Percentiles rank a stretch among this genome's conserved stretches.
Conservation (phyloP, 2,888 invertebrate species). For the Dasypogon diadema region DNA sequence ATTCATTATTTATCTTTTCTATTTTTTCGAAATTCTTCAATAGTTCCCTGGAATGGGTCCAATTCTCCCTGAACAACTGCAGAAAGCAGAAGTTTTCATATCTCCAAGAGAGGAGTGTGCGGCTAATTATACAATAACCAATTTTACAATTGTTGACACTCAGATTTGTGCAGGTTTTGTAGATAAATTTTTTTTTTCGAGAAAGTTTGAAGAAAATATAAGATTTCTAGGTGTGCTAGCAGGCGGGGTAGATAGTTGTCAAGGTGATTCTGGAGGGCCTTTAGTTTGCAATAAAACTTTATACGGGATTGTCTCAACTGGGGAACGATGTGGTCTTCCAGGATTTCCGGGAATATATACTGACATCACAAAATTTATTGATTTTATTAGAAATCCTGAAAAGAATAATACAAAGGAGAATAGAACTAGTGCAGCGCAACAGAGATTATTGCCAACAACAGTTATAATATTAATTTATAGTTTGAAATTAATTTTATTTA, state of each 20-base stretch:
- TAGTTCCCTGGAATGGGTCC: background rate
- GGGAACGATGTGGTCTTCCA: background rate
- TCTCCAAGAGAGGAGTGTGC: background rate
- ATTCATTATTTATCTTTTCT: too few relatives aligned
- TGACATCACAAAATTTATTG: slow-evolving; percentile 18
- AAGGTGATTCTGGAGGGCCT: slow-evolving; percentile 31
- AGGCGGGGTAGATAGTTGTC: slow-evolving; percentile 1
- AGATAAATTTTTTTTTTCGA: too few relatives aligned
- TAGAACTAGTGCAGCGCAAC: background rate
- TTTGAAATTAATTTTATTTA: background rate
- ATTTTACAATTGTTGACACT: background rate
- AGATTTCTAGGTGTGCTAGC: background rate
- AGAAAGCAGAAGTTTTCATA: slow-evolving; percentile 12
- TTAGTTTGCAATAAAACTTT: slow-evolving; percentile 11
- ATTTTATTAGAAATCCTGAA: background rate
- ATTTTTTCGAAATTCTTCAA: background rate
- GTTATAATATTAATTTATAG: background rate
- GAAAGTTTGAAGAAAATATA: too few relatives aligned
- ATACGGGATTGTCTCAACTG: slow-evolving; percentile 5
- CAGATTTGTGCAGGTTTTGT: slow-evolving; percentile 33
- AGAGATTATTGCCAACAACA: background rate
- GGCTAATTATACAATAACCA: background rate
- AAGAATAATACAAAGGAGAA: background rate
- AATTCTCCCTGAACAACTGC: background rate
- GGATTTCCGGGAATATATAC: slow-evolving; percentile 17